Evolutionary conservation across 2,888 invertebrate genomes (phyloP), one percentile per base, ranked within the genome.

Genomic region (Hirtodrosophila confusa): DNA sequence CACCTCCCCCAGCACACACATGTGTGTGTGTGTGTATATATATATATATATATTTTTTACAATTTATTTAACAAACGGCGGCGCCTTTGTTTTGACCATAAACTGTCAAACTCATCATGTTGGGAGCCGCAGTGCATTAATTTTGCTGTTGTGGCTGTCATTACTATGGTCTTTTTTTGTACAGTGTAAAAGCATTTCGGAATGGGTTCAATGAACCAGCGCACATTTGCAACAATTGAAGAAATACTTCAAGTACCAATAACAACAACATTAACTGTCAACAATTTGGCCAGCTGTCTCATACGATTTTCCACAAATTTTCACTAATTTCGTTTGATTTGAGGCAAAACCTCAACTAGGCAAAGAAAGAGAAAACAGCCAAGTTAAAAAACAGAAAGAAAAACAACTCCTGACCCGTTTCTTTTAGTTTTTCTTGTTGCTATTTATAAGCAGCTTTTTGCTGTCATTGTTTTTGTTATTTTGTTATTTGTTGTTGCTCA

Each of bases 41-140:
- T 31, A 31, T 7, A 31, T 31, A 31, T 31, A 27, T 27, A 27
- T 27, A 53, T 69, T 58, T 74, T 70, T 55, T 44, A 51, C 54
- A 60, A 60, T 83, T 70, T 67, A 71, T 76, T 75, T 72, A 78
- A 74, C 82, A 86, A 78, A 66, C 60, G 63, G 75, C 87, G 88
- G 85, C 82, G 75, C 86, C 88, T 84, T 84, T 84, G 84, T 88
- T 84, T 80, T 71, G 78, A 78, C 73, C 65, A 71, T 66, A 71
- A 67, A 71, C 74, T 83, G 80, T 79, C 83, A 79, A 76, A 79
- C 58, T 74, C 83, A 73, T 73, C 80, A 80, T 83, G 72, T 70
- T 56, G 67, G 57, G 62, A 17, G 44, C 41, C 57, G 31, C 31
- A 63, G 60, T 75, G 78, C 75, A 78, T 72, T 76, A 67, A 67